phyloP scores from a whole-genome alignment of 1,140 invertebrate species.

The Paramacrobiotus metropolitanus region DNA sequence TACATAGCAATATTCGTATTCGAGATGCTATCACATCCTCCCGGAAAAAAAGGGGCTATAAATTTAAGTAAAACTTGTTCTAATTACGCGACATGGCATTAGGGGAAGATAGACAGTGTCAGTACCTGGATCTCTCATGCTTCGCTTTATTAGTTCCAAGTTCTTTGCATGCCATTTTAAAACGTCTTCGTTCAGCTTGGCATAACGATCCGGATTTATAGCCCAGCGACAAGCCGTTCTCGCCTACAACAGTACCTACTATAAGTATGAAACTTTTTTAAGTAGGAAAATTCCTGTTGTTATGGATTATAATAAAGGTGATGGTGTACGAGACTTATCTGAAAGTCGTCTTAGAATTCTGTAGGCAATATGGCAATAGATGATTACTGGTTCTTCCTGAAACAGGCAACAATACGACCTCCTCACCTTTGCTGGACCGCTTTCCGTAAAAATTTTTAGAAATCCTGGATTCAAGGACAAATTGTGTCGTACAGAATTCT shows the following conservation, averaged over 20 bases:
- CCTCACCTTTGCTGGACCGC: conserved; percentile 34
- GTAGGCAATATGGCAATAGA: no score
- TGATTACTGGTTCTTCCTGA: no score
- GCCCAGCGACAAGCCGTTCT: conserved; percentile 68
- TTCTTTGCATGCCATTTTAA: conserved; percentile 87
- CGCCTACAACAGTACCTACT: no score
- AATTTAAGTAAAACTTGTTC: no score
- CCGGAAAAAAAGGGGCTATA: no score
- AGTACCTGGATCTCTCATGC: conserved; percentile 70
- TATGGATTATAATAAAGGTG: no score
- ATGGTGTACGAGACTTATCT: no score
- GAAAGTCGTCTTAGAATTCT: no score
- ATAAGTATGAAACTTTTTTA: no score
- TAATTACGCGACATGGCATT: background rate
- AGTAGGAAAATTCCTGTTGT: no score
- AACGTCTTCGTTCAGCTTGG: conserved; percentile 91
- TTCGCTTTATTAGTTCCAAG: conserved; percentile 42
- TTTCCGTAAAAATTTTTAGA: conserved; percentile 59
- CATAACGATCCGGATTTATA: conserved; percentile 61
- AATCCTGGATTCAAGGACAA: conserved; percentile 89
- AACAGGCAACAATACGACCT: conserved; percentile 69
- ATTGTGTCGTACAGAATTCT: conserved; percentile 82
- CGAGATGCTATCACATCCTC: no score
- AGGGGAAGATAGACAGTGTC: conserved; percentile 10
- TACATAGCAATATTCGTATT: no score